Evolutionary conservation across 37 sponge, comb jelly and placozoan genomes (phyloP), one percentile per base, ranked within the genome.

Genomic region (Corticium candelabrum): DNA sequence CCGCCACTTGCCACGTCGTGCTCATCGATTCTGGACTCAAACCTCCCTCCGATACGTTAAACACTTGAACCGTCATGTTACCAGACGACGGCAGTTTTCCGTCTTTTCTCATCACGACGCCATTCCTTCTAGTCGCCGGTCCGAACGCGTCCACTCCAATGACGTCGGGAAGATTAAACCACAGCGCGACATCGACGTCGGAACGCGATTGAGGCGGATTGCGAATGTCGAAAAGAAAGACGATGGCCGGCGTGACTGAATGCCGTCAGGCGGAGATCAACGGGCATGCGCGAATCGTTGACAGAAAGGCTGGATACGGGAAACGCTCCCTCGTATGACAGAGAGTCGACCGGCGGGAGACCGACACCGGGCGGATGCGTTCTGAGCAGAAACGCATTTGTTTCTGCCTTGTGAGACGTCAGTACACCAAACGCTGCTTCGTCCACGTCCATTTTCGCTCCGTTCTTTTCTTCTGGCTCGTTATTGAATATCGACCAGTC

Each of bases 401-500:
- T n/a, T n/a, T n/a, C n/a, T n/a, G n/a, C n/a, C n/a, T n/a, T n/a
- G n/a, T n/a, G n/a, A n/a, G n/a, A n/a, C 31, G 73, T 4, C 33
- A 70, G 36, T 5, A 70, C 35, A 70, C 73, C 73, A 4, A 70
- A 29, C 33, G 31, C 31, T 35, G 73, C 73, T 70, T 70, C 73
- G 73, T 70, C 73, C 33, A 70, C 73, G 73, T 70, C 31, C 35
- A 70, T 15, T 15, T 70, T 70, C 7, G 5, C 36, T 30, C 73
- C 73, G 21, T 15, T 32, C 5, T 5, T 70, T 4, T 4, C 73
- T 32, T 70, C 29, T 4, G 73, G 73, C 4, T 15, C 73, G 31
- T 70, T 70, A 15, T 70, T 70, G 73, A 70, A 70, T 4, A 70
- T 70, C 36, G 7, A 4, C 73, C 73, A 70, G 36, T 70, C 73